These are phyloP conservation scores for Chiridota heheva DNA, from an alignment of 35 echinoderm and acorn worm species.

Conservation along the genomic window DNA sequence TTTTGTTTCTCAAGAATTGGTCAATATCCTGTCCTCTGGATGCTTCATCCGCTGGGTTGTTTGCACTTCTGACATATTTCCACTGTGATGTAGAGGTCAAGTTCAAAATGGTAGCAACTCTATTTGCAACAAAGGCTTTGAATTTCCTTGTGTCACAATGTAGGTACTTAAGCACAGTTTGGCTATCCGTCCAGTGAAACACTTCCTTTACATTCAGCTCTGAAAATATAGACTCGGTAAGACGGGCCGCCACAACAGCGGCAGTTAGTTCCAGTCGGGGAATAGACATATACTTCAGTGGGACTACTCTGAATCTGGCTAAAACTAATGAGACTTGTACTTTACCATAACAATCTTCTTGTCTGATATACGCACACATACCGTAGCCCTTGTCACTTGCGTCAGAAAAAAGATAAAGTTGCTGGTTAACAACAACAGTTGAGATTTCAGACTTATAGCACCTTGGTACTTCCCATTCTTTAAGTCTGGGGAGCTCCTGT, in stretches of 20 bases:
- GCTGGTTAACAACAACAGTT: background rate
- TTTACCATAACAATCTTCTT: conserved; percentile 10
- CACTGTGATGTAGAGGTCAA: conserved; percentile 20
- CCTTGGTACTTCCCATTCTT: conserved; percentile 39
- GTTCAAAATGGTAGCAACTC: conserved; percentile 31
- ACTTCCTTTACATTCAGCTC: conserved; percentile 18
- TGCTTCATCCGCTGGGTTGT: conserved; percentile 48
- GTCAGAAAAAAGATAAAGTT: conserved; percentile 51
- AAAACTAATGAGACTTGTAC: conserved; percentile 22
- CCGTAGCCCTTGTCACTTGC: conserved; percentile 58
- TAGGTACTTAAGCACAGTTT: conserved; percentile 46
- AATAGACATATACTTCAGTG: conserved; percentile 60
- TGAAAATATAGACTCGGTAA: conserved; percentile 30
- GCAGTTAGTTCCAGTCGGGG: conserved; percentile 62
- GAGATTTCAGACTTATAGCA: conserved; percentile 15
- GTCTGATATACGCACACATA: conserved; percentile 24
- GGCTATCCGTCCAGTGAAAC: conserved; percentile 56
- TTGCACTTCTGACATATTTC: conserved; percentile 28
- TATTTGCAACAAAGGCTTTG: conserved; percentile 62
- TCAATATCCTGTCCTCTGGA: conserved; percentile 24
- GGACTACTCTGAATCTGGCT: conserved; percentile 45
- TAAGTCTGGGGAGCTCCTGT: conserved; percentile 21
- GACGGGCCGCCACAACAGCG: conserved; percentile 42
- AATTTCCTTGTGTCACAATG: conserved; percentile 32
- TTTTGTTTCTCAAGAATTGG: background rate